phyloP scores from a whole-genome alignment of 2,888 invertebrate species.

The Ormyrus nitidulus region DNA sequence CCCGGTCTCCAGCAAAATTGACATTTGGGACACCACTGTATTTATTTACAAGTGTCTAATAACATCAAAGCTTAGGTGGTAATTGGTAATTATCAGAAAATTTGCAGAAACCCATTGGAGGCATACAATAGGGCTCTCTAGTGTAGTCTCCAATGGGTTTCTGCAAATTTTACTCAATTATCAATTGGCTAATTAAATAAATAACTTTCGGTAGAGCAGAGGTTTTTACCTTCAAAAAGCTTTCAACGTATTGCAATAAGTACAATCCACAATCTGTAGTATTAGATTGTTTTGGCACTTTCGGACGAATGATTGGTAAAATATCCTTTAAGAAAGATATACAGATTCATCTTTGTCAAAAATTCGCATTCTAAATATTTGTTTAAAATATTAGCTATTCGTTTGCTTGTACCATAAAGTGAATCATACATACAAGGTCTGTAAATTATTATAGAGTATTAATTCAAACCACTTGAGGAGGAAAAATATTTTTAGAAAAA shows the following conservation, averaged over 20 bases:
- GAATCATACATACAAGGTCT: constrained; percentile 52
- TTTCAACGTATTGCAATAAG: constrained; percentile 48
- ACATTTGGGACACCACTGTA: too few species aligned
- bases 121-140: background rate
- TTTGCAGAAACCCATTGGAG: too few species aligned
- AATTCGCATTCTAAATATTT: constrained; percentile 41
- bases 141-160: constrained; percentile 32
- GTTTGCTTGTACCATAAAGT: background rate
- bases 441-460: background rate
- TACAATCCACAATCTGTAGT: constrained; percentile 49
- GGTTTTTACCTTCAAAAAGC: constrained; percentile 40
- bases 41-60: too few species aligned
- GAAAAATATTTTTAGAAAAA: too few species aligned
- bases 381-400: constrained; percentile 14
- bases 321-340: background rate
- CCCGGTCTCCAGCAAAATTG: too few species aligned
- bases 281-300: constrained; percentile 44
- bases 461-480: too few species aligned
- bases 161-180: constrained; percentile 13
- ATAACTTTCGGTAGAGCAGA: too few species aligned
- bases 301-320: constrained; percentile 4
- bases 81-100: too few species aligned
- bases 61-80: too few species aligned
- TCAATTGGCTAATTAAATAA: too few species aligned
- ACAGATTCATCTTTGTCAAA: background rate